Evolutionary conservation across 2,797 vertebrate species (phyloP).

Genomic region (Craterocephalus amniculus): DNA sequence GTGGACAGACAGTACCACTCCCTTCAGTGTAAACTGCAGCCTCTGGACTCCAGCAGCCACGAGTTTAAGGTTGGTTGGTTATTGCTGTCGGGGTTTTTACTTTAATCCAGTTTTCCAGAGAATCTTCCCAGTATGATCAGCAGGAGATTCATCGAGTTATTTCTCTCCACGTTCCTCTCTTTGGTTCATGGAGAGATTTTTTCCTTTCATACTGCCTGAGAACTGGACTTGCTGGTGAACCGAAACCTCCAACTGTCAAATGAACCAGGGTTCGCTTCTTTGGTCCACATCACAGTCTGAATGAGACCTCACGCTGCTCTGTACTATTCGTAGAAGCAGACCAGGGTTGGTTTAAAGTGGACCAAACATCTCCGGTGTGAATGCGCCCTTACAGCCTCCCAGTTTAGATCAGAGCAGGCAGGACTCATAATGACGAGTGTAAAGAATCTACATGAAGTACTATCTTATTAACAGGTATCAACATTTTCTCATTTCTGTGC

Average conservation of each 20-base stretch:
- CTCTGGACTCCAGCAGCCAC: slow-evolving; percentile 74
- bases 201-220: too few species aligned
- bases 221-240: neutral
- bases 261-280: neutral
- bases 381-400: neutral
- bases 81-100: too few species aligned
- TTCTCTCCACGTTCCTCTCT: too few species aligned
- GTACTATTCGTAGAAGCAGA: neutral
- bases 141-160: too few species aligned
- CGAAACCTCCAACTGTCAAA: neutral
- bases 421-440: neutral
- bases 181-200: too few species aligned
- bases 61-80: slow-evolving; percentile 86
- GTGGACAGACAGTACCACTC: slow-evolving; percentile 87
- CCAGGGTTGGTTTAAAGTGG: neutral
- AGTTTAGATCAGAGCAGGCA: neutral
- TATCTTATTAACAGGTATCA: neutral
- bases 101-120: too few species aligned
- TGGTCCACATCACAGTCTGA: neutral
- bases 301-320: too few species aligned
- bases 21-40: slow-evolving; percentile 82
- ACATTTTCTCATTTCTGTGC: slow-evolving; percentile 8
- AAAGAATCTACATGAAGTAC: too few species aligned
- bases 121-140: too few species aligned
- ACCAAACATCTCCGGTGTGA: neutral